Percentiles rank a stretch among this genome's conserved stretches.
Conservation (phyloP, 1,140 invertebrate species). For the Trinorchestia longiramus region DNA sequence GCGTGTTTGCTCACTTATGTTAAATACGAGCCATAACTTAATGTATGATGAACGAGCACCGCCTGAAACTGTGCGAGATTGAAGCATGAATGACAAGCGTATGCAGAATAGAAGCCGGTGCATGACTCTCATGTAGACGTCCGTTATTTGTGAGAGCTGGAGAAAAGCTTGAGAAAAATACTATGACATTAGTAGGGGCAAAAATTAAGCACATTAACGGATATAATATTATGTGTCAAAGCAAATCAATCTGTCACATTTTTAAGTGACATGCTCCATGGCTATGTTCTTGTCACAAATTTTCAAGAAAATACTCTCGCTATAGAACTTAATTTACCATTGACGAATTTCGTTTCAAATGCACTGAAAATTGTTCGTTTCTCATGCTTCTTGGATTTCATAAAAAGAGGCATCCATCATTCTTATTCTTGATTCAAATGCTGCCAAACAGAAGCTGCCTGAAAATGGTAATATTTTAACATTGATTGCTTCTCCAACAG, state of each 20-base stretch:
- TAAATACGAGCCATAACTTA: slow-evolving; percentile 1
- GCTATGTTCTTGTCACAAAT: too few species aligned
- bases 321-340: too few species aligned
- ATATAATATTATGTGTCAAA: neutral
- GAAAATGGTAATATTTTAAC: too few species aligned
- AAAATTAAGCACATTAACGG: neutral
- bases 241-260: neutral
- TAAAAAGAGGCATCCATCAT: too few species aligned
- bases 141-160: neutral
- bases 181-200: neutral
- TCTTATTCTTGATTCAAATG: too few species aligned
- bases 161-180: neutral
- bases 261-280: neutral
- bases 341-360: too few species aligned
- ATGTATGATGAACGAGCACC: neutral
- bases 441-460: too few species aligned
- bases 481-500: too few species aligned
- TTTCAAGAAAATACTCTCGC: too few species aligned
- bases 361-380: too few species aligned
- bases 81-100: neutral
- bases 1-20: neutral
- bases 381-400: too few species aligned
- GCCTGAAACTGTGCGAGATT: neutral
- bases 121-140: neutral
- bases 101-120: neutral